A percentile compares a stretch with the other conserved stretches of the same genome.
phyloP scores from a whole-genome alignment of 2,797 vertebrate species.

The Syngnathus rostellatus region DNA sequence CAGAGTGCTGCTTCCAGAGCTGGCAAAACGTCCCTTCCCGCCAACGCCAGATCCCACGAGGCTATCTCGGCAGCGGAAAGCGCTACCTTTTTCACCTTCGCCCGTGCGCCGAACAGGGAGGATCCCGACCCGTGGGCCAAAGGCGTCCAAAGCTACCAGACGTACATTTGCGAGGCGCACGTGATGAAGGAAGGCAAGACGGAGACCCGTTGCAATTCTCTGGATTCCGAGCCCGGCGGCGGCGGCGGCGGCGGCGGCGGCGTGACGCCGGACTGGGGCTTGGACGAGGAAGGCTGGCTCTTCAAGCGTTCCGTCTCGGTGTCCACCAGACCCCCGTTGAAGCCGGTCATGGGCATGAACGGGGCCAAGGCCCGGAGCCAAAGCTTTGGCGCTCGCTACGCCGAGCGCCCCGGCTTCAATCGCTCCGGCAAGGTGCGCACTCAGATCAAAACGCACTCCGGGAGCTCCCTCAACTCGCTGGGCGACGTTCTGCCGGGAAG shows the following conservation, averaged over 20 bases:
- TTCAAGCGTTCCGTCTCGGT: conserved; percentile 81
- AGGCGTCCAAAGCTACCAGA: conserved; percentile 57
- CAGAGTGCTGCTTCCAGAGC: conserved; percentile 68
- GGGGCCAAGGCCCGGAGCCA: conserved; percentile 87
- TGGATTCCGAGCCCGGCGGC: conserved; percentile 50
- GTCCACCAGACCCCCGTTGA: conserved; percentile 76
- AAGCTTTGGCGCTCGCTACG: conserved; percentile 78
- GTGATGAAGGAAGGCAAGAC: conserved; percentile 46
- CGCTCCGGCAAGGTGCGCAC: conserved; percentile 75
- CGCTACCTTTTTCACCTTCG: conserved; percentile 72
- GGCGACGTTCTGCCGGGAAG: conserved; percentile 74
- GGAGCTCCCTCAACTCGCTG: conserved; percentile 69
- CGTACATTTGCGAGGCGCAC: conserved; percentile 48
- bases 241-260: conserved; percentile 36
- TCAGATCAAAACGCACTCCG: conserved; percentile 79
- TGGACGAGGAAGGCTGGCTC: conserved; percentile 73
- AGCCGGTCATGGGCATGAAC: conserved; percentile 87
- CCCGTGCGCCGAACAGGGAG: conserved; percentile 74
- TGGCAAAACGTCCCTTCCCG: conserved; percentile 67
- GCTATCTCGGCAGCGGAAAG: conserved; percentile 72
- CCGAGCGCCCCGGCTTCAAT: conserved; percentile 72
- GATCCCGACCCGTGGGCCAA: conserved; percentile 62
- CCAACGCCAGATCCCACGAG: conserved; percentile 73
- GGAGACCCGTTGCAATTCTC: conserved; percentile 47
- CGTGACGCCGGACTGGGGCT: conserved; percentile 60